These are phyloP conservation scores for Frankliniella intonsa DNA, from an alignment of 2,888 invertebrate genomes.

Conservation along the genomic window DNA sequence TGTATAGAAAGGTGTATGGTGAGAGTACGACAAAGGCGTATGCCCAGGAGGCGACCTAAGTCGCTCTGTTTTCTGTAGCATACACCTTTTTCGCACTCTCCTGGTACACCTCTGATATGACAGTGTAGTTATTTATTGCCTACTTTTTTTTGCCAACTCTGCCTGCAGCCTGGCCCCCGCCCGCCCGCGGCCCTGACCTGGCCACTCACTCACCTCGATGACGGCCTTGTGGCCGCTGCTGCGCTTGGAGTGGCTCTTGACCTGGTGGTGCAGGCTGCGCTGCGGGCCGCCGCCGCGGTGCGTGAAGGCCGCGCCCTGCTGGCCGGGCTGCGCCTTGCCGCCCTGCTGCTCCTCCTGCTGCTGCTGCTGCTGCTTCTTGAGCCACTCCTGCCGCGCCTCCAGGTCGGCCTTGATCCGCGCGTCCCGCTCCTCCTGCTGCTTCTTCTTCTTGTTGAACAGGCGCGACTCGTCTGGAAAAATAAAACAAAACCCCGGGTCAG, in stretches of 20 bases:
- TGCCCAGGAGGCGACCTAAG: too few relatives aligned
- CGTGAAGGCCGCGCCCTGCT: constrained; percentile 36
- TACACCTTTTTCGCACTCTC: too few relatives aligned
- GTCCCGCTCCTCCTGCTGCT: constrained; percentile 13
- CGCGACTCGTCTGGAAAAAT: background rate
- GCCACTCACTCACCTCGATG: constrained; percentile 10
- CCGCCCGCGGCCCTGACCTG: background rate
- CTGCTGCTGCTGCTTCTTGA: constrained; percentile 36
- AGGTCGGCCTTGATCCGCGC: constrained; percentile 31
- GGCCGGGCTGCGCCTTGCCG: constrained; percentile 38
- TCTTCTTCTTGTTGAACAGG: constrained; percentile 19
- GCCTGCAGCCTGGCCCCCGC: too few relatives aligned
- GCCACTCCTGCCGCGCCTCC: constrained; percentile 40
- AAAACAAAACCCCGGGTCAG: too few relatives aligned
- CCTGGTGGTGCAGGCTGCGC: background rate
- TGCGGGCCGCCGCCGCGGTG: background rate
- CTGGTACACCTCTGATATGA: too few relatives aligned
- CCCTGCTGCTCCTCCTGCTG: constrained; percentile 39
- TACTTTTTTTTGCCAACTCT: background rate
- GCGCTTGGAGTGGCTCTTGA: constrained; percentile 18
- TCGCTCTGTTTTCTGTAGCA: too few relatives aligned
- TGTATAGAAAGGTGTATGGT: too few relatives aligned
- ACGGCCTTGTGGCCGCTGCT: constrained; percentile 18
- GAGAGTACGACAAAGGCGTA: too few relatives aligned
- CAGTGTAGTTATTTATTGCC: too few relatives aligned